Conservation (phyloP, 64 coral and sea anemone genomes). For the Catalaphyllia jardinei region DNA sequence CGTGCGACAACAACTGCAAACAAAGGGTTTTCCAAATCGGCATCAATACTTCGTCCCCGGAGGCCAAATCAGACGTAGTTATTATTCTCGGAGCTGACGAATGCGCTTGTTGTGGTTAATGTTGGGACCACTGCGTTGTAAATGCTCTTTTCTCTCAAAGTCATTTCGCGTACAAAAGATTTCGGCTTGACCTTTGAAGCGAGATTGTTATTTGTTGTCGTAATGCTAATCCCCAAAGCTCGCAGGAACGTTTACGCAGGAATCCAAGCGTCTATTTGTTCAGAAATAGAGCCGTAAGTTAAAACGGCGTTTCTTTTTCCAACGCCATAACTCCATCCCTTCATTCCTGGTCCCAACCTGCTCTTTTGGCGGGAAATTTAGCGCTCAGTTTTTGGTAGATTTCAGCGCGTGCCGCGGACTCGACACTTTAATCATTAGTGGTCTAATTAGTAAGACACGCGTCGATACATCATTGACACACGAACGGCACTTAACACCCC, state of each 20-base stretch:
- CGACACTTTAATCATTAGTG: constrained; percentile 65
- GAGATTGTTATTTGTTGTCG: constrained; percentile 13
- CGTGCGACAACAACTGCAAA: constrained; percentile 42
- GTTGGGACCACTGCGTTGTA: neutral
- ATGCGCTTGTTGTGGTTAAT: constrained; percentile 14
- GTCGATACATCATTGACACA: constrained; percentile 63
- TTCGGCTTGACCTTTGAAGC: constrained; percentile 19
- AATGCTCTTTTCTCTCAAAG: constrained; percentile 13
- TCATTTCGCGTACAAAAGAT: constrained; percentile 34
- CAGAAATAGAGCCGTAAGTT: neutral
- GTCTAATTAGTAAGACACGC: constrained; percentile 78
- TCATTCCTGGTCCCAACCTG: neutral
- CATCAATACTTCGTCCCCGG: constrained; percentile 32
- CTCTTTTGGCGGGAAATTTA: constrained; percentile 16
- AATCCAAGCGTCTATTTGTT: constrained; percentile 4
- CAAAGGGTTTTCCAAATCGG: constrained; percentile 52
- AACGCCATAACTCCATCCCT: neutral
- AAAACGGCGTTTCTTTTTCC: neutral
- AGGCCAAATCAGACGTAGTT: constrained; percentile 19
- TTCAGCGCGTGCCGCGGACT: constrained; percentile 56
- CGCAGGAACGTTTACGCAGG: neutral
- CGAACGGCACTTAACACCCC: constrained; percentile 61
- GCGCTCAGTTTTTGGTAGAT: neutral
- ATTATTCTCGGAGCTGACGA: neutral
- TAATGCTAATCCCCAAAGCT: constrained; percentile 17